Evolutionary conservation across 2,113 vertebrate genomes (phyloP), one percentile per base, ranked within the genome.

Genomic region (Camelus dromedarius): DNA sequence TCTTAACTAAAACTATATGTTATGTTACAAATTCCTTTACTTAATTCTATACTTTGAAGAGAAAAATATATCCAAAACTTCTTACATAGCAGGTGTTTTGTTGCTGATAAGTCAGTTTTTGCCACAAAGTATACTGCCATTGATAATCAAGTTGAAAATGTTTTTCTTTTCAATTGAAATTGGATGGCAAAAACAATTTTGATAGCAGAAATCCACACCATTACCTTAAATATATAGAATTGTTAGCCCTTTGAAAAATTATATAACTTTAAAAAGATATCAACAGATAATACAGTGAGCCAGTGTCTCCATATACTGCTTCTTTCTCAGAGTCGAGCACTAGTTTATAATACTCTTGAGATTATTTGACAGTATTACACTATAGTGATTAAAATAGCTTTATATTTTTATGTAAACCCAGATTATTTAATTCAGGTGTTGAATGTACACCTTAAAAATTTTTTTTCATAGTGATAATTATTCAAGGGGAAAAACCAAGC

Each of bases 21-120:
- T 92, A 70, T n/a, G 5, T 93, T 88, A 70, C 46, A 87, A 62
- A 93, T 97, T 84, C 20, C 32, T 92, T 77, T 93, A 75, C 24
- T 79, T 96, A 91, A 66, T 93, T 70, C 28, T 72, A 58, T 84
- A 30, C 52, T 96, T 85, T 97, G 58, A 97, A 91, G 83, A 79
- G 81, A 95, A 88, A 93, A 88, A 79, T 56, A 8, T 60, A 85
- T 95, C 96, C 22, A 91, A 32, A 75, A 93, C 60, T 95, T 93
- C 75, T 54, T 88, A 58, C 54, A 52, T 12, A 83, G 35, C 89
- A 97, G 96, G 48, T 97, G 96, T 97, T 97, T 94, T 95, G 66
- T 96, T 96, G 79, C 83, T 93, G 95, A 96, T 97, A 97, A 98
- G 92, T 90, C 69, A 92, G 42, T 72, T 95, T 95, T 93, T 97